These are phyloP conservation scores for Branchellion lobata DNA, from an alignment of 2,888 invertebrate species.

Conservation along the genomic window DNA sequence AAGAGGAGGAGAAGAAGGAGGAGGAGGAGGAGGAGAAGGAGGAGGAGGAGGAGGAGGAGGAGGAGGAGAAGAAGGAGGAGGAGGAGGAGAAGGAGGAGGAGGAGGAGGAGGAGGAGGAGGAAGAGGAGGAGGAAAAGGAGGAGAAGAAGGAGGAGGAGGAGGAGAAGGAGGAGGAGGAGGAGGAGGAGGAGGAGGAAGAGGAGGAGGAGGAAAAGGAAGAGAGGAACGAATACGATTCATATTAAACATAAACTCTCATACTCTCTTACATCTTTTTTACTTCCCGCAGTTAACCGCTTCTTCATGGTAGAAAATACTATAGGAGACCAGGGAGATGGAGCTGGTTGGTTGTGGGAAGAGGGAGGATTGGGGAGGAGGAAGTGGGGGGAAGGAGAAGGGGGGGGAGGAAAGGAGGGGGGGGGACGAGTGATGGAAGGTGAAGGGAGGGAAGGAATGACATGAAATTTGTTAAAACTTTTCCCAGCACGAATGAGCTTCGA, in stretches of 20 bases:
- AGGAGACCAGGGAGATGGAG: conserved; percentile 41
- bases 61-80: not conserved
- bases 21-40: not conserved
- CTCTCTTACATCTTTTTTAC: no score
- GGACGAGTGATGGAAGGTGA: no score
- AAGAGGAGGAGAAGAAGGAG: not conserved
- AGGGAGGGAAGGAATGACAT: no score
- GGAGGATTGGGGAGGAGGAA: no score
- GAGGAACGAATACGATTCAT: not conserved
- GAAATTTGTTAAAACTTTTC: no score
- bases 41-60: not conserved
- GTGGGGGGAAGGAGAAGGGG: no score
- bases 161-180: not conserved
- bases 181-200: not conserved
- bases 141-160: not conserved
- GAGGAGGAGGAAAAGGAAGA: not conserved
- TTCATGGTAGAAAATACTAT: conserved; percentile 69
- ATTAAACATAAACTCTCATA: no score
- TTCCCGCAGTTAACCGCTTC: conserved; percentile 65
- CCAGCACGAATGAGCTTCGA: no score
- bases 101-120: not conserved
- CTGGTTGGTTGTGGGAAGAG: no score
- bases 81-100: not conserved
- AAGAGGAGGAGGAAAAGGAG: not conserved
- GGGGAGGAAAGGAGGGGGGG: no score